Conservation (phyloP, 2,797 vertebrate genomes). For the Peromyscus aztecus region DNA sequence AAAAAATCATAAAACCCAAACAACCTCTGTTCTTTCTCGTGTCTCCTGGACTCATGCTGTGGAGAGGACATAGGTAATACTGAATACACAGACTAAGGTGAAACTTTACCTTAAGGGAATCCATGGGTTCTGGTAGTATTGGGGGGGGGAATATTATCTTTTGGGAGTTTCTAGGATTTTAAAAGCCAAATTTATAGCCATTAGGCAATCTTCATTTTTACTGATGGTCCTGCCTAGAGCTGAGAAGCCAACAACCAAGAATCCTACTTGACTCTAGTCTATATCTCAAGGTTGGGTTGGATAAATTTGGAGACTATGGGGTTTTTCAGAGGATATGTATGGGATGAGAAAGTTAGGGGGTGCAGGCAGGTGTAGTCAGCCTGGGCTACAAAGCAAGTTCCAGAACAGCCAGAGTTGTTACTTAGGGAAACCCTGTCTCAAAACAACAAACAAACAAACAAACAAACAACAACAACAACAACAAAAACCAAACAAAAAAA, state of each 20-base stretch:
- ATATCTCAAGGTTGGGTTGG: neutral
- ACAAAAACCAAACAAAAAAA: neutral
- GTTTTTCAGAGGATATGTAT: neutral
- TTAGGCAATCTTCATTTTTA: neutral
- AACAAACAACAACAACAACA: no score
- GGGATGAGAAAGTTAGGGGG: neutral
- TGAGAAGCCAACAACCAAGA: neutral
- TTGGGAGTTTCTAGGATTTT: slow-evolving; percentile 21
- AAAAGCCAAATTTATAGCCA: slow-evolving; percentile 32
- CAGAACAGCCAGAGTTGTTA: neutral
- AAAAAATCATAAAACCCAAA: neutral
- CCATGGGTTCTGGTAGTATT: neutral
- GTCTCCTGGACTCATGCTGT: neutral
- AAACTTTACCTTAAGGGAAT: neutral
- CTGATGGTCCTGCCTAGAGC: neutral
- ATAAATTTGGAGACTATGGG: neutral
- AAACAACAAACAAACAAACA: neutral
- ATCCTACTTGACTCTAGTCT: neutral
- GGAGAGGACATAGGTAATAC: neutral
- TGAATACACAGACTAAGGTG: neutral
- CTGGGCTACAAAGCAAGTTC: neutral
- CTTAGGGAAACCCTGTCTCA: neutral
- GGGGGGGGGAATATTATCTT: neutral
- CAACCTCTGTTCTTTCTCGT: neutral
- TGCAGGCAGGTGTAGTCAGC: neutral